These are phyloP conservation scores for Synergus laeviventris DNA, from an alignment of 2,888 invertebrate genomes.

Conservation along the genomic window DNA sequence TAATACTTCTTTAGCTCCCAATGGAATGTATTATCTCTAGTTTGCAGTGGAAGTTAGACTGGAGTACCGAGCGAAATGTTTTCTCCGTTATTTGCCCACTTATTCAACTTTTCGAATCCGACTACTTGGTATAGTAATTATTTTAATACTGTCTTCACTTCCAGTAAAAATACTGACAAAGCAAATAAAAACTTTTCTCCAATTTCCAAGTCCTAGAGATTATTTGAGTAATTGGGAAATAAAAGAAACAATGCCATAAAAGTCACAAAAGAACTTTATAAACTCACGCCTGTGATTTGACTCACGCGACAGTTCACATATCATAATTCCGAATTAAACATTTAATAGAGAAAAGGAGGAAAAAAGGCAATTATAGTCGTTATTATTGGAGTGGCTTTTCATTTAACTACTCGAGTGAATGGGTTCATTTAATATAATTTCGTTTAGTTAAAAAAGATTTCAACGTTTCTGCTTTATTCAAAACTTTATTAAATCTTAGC, in stretches of 20 bases:
- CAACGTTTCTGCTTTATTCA: not conserved
- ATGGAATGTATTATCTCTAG: constrained; percentile 35
- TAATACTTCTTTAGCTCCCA: constrained; percentile 30
- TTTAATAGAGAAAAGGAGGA: constrained; percentile 31
- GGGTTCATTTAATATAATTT: not conserved
- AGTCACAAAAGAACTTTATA: constrained; percentile 4
- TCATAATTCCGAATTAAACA: constrained; percentile 21
- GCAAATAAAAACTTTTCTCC: not conserved
- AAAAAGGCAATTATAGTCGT: not conserved
- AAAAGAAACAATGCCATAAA: not conserved
- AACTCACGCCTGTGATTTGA: constrained; percentile 5
- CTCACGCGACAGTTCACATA: constrained; percentile 37
- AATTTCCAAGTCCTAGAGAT: not conserved
- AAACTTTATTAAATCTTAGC: not conserved
- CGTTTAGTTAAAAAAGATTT: not conserved
- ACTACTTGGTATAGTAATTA: not conserved
- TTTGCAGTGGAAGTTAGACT: constrained; percentile 27
- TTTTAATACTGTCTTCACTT: not conserved
- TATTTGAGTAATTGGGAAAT: not conserved
- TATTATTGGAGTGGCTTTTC: not conserved
- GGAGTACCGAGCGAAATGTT: constrained; percentile 20
- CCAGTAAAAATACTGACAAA: not conserved
- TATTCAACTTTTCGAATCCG: constrained; percentile 26
- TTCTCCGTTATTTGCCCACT: constrained; percentile 17
- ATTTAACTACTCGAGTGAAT: not conserved